Conservation (phyloP, 35 echinoderm and acorn worm genomes). For the Strongylocentrotus purpuratus region DNA sequence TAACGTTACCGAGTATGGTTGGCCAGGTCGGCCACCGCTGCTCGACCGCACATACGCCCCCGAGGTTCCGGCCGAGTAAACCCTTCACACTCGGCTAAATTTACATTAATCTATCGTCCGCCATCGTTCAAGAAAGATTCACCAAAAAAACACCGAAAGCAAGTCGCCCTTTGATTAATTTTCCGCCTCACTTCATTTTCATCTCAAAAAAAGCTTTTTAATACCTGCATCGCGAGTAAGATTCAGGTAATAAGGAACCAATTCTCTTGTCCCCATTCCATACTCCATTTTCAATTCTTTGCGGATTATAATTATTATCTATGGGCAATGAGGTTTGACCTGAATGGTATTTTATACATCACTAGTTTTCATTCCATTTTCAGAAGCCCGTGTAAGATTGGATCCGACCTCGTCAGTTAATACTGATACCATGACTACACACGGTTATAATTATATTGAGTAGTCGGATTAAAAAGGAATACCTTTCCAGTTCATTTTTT, state of each 20-base stretch:
- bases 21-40: background rate
- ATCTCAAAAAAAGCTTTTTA: slow-evolving; percentile 38
- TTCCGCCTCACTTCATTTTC: background rate
- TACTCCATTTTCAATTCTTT: background rate
- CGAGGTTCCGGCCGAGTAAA: slow-evolving; percentile 15
- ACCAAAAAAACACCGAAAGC: background rate
- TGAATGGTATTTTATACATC: background rate
- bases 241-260: background rate
- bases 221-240: background rate
- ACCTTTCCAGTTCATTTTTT: too few species aligned
- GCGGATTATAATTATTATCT: background rate
- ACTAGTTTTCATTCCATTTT: background rate
- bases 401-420: background rate
- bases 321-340: background rate
- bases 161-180: slow-evolving; percentile 45
- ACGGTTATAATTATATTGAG: background rate
- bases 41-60: background rate
- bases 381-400: background rate
- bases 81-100: background rate
- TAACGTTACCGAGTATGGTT: background rate
- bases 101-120: background rate
- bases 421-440: background rate
- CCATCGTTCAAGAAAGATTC: background rate
- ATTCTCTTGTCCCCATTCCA: background rate
- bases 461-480: too few species aligned